Evolutionary conservation across 2,113 vertebrate genomes (phyloP).

Genomic region (Gavialis gangeticus): DNA sequence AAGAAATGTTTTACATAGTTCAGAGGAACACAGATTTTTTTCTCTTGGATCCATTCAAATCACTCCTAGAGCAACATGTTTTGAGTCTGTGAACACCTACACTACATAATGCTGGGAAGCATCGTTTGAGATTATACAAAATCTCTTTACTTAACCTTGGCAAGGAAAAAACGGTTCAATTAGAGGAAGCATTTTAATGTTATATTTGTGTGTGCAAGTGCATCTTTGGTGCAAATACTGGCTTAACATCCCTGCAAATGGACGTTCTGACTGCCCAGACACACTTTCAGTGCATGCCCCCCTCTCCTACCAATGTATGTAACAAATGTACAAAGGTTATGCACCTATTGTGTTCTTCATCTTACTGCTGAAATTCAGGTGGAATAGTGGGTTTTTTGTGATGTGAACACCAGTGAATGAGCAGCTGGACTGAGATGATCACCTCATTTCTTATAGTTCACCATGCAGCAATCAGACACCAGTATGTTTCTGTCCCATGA

Average conservation of each 20-base stretch:
- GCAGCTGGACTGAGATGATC: not conserved
- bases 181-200: not conserved
- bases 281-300: not conserved
- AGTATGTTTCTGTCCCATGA: not conserved
- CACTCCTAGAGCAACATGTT: conserved; percentile 22
- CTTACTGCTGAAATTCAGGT: not conserved
- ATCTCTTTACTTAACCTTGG: not conserved
- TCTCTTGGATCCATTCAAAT: conserved; percentile 42
- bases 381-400: not conserved
- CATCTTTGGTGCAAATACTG: not conserved
- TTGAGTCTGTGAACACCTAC: conserved; percentile 55
- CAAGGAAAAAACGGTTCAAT: not conserved
- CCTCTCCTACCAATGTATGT: not conserved
- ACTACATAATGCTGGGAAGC: not conserved
- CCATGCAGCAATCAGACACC: not conserved
- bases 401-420: not conserved
- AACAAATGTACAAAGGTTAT: not conserved
- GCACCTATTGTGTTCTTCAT: not conserved
- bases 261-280: not conserved
- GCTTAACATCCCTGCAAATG: not conserved
- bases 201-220: not conserved
- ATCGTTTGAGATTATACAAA: not conserved
- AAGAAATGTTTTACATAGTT: not conserved
- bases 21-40: conserved; percentile 46
- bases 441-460: not conserved